Conservation (phyloP, 2,888 invertebrate genomes). For the Hofmannophila pseudospretella region DNA sequence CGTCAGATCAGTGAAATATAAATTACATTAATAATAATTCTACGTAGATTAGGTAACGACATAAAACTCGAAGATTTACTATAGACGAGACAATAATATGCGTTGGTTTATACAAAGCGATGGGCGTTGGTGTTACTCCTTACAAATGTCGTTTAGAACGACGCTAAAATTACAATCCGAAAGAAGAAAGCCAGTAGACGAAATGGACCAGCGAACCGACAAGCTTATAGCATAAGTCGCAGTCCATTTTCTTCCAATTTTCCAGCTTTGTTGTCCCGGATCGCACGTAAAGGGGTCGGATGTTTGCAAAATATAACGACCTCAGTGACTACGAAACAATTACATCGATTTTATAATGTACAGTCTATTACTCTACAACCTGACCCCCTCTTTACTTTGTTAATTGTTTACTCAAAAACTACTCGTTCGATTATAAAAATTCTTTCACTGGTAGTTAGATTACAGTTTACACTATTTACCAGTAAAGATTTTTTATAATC, state of each 20-base stretch:
- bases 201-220: background rate
- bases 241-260: background rate
- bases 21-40: conserved; percentile 29
- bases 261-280: conserved; percentile 2
- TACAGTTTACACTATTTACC: too few species aligned
- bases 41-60: conserved; percentile 39
- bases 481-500: too few species aligned
- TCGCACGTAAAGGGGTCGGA: conserved; percentile 10
- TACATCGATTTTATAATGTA: conserved; percentile 29
- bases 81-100: conserved; percentile 33
- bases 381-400: too few species aligned
- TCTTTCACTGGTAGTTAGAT: too few species aligned
- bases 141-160: conserved; percentile 58
- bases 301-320: conserved; percentile 43
- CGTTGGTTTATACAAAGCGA: conserved; percentile 54
- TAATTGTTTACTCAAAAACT: too few species aligned
- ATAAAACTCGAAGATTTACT: conserved; percentile 36
- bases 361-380: too few species aligned
- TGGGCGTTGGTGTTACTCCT: conserved; percentile 65
- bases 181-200: conserved; percentile 1
- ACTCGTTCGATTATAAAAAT: too few species aligned
- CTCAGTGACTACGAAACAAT: conserved; percentile 27
- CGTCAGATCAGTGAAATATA: conserved; percentile 16
- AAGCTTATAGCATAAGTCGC: background rate
- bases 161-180: conserved; percentile 46